phyloP scores from a whole-genome alignment of 2,113 vertebrate species.

The Neofelis nebulosa region DNA sequence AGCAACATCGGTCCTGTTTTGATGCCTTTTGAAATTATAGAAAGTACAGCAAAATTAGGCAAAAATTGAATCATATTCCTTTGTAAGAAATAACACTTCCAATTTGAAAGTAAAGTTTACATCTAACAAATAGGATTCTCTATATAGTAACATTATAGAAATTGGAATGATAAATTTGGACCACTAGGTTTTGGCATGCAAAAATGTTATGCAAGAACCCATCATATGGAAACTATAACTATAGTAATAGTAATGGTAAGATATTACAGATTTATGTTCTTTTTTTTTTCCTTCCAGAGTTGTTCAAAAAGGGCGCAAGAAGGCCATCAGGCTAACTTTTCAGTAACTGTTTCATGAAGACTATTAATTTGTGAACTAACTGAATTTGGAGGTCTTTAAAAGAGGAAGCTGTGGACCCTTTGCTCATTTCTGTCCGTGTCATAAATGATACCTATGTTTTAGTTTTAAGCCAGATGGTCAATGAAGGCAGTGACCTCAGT shows the following conservation, averaged over 20 bases:
- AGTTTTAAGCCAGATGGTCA: conserved; percentile 68
- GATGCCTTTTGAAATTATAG: conserved; percentile 29
- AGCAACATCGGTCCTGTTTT: neutral
- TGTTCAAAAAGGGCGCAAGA: conserved; percentile 21
- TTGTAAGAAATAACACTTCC: neutral
- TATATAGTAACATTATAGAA: neutral
- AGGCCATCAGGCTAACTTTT: neutral
- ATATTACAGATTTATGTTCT: neutral
- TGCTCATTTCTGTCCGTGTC: conserved; percentile 57
- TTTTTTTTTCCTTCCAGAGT: neutral
- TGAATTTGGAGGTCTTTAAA: conserved; percentile 54
- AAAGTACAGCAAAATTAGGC: conserved; percentile 5
- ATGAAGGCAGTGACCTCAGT: conserved; percentile 64
- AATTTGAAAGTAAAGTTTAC: conserved; percentile 26
- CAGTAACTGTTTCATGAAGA: conserved; percentile 31
- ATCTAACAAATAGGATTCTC: neutral
- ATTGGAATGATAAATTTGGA: neutral
- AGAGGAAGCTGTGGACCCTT: conserved; percentile 39
- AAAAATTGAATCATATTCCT: conserved; percentile 42
- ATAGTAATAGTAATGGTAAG: neutral
- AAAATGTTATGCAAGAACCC: neutral
- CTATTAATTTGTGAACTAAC: conserved; percentile 58
- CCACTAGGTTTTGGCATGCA: neutral
- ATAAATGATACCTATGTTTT: conserved; percentile 67
- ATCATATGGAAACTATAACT: neutral